Percentiles rank a stretch among this genome's conserved stretches.
Evolutionary conservation across 1,140 invertebrate genomes (phyloP).

Genomic region (Hirudo medicinalis): DNA sequence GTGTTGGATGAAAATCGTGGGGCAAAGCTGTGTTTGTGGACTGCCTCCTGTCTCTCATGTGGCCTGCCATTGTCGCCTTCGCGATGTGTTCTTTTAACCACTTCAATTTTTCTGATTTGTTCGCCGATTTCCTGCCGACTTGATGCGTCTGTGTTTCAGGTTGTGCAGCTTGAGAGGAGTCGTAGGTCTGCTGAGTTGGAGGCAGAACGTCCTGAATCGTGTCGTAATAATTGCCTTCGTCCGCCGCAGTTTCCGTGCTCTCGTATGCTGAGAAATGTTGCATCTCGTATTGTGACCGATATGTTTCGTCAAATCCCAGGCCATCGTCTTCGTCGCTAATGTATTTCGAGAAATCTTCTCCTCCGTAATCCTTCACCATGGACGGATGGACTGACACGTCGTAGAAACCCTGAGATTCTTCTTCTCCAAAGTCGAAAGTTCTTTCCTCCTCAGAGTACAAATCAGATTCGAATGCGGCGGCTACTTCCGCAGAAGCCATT

Average conservation of each 20-base stretch:
- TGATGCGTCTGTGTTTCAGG: neutral
- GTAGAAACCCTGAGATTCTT: neutral
- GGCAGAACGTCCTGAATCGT: neutral
- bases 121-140: neutral
- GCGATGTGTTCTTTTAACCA: neutral
- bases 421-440: conserved; percentile 9
- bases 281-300: neutral
- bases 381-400: neutral
- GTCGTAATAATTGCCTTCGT: neutral
- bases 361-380: neutral
- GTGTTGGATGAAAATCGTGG: neutral
- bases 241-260: neutral
- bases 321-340: neutral
- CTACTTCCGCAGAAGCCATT: too few relatives aligned
- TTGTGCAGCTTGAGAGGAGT: neutral
- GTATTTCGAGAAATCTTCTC: conserved; percentile 2
- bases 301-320: neutral
- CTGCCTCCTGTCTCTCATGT: neutral
- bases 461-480: neutral
- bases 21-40: neutral
- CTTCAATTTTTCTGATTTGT: neutral
- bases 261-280: neutral
- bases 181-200: too few relatives aligned
- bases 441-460: neutral
- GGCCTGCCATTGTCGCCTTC: neutral